Percentiles rank a stretch among this genome's conserved stretches.
Evolutionary conservation across 2,888 invertebrate species (phyloP).

Genomic region (Escarpia spicata): DNA sequence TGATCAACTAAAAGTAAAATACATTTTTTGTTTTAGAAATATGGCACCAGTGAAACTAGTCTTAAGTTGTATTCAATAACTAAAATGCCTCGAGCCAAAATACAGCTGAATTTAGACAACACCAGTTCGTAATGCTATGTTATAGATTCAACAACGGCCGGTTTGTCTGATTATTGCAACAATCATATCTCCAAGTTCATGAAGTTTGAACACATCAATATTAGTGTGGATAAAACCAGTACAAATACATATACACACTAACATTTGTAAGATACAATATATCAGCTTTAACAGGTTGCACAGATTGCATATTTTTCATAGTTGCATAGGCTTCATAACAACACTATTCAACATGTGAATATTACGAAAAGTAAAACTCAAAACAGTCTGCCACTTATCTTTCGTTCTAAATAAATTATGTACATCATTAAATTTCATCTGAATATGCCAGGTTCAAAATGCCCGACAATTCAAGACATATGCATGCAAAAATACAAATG

Average conservation of each 20-base stretch:
- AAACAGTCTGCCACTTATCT: neutral
- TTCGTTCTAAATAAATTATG: neutral
- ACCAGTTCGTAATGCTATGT: neutral
- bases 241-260: neutral
- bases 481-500: neutral
- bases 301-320: neutral
- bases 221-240: neutral
- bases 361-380: slow-evolving; percentile 5
- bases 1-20: neutral
- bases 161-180: neutral
- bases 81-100: neutral
- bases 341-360: neutral
- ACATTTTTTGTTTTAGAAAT: neutral
- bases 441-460: neutral
- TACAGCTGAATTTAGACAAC: neutral
- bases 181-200: neutral
- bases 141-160: neutral
- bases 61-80: neutral
- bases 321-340: slow-evolving; percentile 1
- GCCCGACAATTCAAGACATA: neutral
- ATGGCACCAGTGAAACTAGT: neutral
- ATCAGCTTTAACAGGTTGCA: neutral
- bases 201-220: neutral
- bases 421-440: slow-evolving; percentile 13
- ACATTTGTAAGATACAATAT: neutral